Evolutionary conservation across 2,797 vertebrate genomes (phyloP), one percentile per base, ranked within the genome.

Genomic region (Ctenochaetus hawaiiensis): DNA sequence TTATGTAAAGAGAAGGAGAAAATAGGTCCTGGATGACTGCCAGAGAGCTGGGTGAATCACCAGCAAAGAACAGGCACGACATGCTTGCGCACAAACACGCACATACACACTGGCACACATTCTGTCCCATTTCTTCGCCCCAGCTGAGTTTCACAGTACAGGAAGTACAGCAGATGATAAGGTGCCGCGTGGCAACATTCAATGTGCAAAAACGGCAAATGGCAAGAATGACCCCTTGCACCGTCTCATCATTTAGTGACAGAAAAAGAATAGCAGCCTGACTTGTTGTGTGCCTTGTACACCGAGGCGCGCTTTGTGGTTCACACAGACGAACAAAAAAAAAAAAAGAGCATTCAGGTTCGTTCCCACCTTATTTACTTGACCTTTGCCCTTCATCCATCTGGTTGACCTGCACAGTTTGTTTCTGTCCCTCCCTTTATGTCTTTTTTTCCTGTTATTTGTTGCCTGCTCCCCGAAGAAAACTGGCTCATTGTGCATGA

Each of bases 1-100:
- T 95, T 95, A 95, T 92, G 93, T 95, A 95, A 95, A 94, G 86
- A 93, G 91, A 93, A 92, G 91, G 91, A 94, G 92, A 93, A 95
- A 95, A 95, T 93, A 94, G 93, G 89, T 89, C 87, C 85, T 95
- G 94, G 94, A 90, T 43, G 23, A 53, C 81, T 93, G 93, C 95
- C 95, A 95, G 89, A 78, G 87, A 93, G 80, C 87, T 85, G 85
- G 80, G 75, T 92, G 94, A 95, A 90, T 94, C 94, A 94, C 92
- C 83, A 77, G 88, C 84, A 86, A 85, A 78, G 85, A 89, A 87
- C 89, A 90, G 80, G 83, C 90, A 88, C 85, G 61, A 90, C 88
- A 89, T 89, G 83, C 88, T 69, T 74, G 70, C 66, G 56, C 68
- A 67, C 77, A 71, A 51, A 85, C 81, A 67, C 76, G 72, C 64